These are phyloP conservation scores for Acromyrmex echinatior DNA, from an alignment of 1,140 invertebrate species.

Conservation along the genomic window DNA sequence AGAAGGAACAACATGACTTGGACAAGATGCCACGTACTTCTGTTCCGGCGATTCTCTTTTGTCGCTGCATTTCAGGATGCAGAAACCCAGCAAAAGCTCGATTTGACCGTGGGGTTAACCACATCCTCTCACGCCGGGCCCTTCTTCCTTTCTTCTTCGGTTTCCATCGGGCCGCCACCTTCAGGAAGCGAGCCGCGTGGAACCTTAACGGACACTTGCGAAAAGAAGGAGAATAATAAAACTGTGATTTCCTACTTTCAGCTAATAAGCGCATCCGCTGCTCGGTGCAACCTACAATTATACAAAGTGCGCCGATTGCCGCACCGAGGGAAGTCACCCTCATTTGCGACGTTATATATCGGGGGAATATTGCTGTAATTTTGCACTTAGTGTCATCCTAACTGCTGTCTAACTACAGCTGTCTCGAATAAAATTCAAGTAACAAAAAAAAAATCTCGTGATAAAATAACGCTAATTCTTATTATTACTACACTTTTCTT, in stretches of 20 bases:
- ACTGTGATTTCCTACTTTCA: slow-evolving; percentile 73
- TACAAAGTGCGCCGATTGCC: slow-evolving; percentile 66
- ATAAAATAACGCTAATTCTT: slow-evolving; percentile 34
- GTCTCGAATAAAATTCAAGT: background rate
- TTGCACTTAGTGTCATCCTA: slow-evolving; percentile 30
- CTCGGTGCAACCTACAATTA: slow-evolving; percentile 65
- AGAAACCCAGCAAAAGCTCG: slow-evolving; percentile 83
- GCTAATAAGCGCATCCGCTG: slow-evolving; percentile 74
- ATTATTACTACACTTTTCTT: background rate
- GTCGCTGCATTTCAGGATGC: slow-evolving; percentile 82
- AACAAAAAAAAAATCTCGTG: slow-evolving; percentile 9
- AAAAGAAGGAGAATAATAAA: slow-evolving; percentile 65
- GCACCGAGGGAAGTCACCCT: slow-evolving; percentile 25
- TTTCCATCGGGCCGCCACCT: slow-evolving; percentile 77
- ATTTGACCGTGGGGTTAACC: slow-evolving; percentile 80
- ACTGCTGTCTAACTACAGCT: background rate
- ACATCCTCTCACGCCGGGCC: slow-evolving; percentile 76
- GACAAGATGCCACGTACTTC: slow-evolving; percentile 77
- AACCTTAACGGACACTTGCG: slow-evolving; percentile 46
- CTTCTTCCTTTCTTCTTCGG: slow-evolving; percentile 79
- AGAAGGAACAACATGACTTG: slow-evolving; percentile 73
- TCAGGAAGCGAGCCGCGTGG: slow-evolving; percentile 68
- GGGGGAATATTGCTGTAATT: slow-evolving; percentile 40
- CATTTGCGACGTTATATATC: slow-evolving; percentile 49
- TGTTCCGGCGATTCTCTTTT: slow-evolving; percentile 79